Percentiles rank a stretch among this genome's conserved stretches.
These are phyloP conservation scores for Chaetorhynchus papuensis DNA, from an alignment of 2,113 vertebrate species.

Conservation along the genomic window DNA sequence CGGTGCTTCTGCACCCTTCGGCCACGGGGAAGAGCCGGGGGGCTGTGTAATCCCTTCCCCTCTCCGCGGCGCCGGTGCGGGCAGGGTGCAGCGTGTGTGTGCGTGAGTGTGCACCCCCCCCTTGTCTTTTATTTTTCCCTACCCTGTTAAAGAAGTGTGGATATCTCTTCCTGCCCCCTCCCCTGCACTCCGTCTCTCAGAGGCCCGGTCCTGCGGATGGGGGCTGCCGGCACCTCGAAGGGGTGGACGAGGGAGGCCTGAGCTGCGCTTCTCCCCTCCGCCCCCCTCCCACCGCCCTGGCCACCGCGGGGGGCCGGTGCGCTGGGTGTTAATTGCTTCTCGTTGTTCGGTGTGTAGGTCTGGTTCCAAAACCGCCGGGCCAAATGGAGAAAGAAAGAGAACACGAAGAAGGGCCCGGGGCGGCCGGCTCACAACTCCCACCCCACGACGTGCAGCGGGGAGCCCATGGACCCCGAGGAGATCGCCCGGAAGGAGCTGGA, in stretches of 20 bases:
- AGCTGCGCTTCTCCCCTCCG: neutral
- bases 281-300: neutral
- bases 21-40: neutral
- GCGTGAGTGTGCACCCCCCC: neutral
- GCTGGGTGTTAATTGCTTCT: conserved; percentile 65
- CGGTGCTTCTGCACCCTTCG: neutral
- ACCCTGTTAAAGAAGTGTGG: neutral
- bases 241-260: neutral
- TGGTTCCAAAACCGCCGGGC: conserved; percentile 99
- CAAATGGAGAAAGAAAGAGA: conserved; percentile 98
- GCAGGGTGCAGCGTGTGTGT: neutral
- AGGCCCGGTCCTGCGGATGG: neutral
- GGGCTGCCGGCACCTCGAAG: neutral
- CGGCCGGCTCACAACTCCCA: conserved; percentile 97
- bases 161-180: neutral
- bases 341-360: conserved; percentile 82
- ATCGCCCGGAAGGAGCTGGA: conserved; percentile 94
- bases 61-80: neutral
- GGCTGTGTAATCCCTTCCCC: neutral
- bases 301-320: conserved; percentile 13
- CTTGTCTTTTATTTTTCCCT: neutral
- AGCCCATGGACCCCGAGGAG: conserved; percentile 97
- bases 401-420: conserved; percentile 97
- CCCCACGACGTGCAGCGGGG: conserved; percentile 95
- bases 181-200: neutral